These are phyloP conservation scores for Podabrus alpinus DNA, from an alignment of 2,888 invertebrate species.

Conservation along the genomic window DNA sequence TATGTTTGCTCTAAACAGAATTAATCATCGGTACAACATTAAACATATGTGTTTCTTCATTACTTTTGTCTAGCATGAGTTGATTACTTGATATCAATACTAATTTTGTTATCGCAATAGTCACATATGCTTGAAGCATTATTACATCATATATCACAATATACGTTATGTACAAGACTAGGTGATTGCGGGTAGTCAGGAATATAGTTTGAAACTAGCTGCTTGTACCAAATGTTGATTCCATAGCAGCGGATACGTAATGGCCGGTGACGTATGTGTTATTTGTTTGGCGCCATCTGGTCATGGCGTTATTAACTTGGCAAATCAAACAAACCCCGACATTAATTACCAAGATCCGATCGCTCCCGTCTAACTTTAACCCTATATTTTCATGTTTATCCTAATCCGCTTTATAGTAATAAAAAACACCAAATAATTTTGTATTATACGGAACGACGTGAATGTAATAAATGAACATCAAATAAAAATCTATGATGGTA, in stretches of 20 bases:
- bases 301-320: constrained; percentile 59
- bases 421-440: not conserved
- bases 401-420: constrained; percentile 14
- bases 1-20: not conserved
- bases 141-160: constrained; percentile 58
- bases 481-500: not conserved
- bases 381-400: constrained; percentile 38
- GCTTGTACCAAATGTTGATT: constrained; percentile 32
- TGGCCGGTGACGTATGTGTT: constrained; percentile 58
- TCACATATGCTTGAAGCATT: constrained; percentile 57
- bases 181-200: constrained; percentile 53
- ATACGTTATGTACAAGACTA: constrained; percentile 48
- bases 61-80: constrained; percentile 48
- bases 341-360: constrained; percentile 55
- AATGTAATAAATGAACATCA: not conserved
- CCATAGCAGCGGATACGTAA: constrained; percentile 46
- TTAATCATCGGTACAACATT: not conserved
- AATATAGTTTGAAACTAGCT: constrained; percentile 27
- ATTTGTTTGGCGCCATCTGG: constrained; percentile 60
- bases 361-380: constrained; percentile 43
- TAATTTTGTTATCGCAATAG: constrained; percentile 55
- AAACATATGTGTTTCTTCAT: constrained; percentile 49
- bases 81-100: constrained; percentile 56
- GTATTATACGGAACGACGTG: not conserved
- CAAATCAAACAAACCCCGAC: constrained; percentile 59